These are phyloP conservation scores for Phyllostomus hastatus DNA, from an alignment of 2,113 vertebrate species.

Conservation along the genomic window DNA sequence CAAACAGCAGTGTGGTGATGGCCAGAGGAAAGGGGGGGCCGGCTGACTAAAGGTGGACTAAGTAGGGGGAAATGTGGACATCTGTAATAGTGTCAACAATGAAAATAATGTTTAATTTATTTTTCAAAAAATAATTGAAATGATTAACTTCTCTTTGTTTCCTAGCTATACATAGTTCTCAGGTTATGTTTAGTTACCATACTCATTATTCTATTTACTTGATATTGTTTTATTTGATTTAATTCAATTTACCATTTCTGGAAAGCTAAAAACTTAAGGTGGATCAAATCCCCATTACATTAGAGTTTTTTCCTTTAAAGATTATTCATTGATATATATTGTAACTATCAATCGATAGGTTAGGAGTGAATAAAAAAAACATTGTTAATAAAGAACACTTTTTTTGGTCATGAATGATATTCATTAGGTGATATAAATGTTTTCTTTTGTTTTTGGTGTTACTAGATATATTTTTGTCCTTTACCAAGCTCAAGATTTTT, in stretches of 20 bases:
- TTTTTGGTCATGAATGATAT: not conserved
- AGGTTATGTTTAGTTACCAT: not conserved
- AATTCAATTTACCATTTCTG: not conserved
- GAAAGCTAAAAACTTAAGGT: not conserved
- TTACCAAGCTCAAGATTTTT: not conserved
- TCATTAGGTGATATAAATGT: not conserved
- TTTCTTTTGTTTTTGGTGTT: not conserved
- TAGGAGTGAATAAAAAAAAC: not conserved
- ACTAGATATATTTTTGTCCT: not conserved
- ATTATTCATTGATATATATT: not conserved
- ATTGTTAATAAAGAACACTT: not conserved
- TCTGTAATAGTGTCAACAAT: no score
- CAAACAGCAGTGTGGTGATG: no score
- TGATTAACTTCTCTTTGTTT: not conserved
- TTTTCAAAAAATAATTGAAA: not conserved
- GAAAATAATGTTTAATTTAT: no score
- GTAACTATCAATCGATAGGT: not conserved
- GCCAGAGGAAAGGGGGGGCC: no score
- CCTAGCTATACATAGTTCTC: not conserved
- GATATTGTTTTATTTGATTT: not conserved
- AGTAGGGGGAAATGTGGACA: no score
- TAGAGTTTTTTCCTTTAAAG: conserved; percentile 15
- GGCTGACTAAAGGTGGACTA: no score
- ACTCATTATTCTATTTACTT: not conserved
- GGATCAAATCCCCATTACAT: not conserved